Evolutionary conservation across 2,797 vertebrate genomes (phyloP).

Genomic region (Falco columbarius): DNA sequence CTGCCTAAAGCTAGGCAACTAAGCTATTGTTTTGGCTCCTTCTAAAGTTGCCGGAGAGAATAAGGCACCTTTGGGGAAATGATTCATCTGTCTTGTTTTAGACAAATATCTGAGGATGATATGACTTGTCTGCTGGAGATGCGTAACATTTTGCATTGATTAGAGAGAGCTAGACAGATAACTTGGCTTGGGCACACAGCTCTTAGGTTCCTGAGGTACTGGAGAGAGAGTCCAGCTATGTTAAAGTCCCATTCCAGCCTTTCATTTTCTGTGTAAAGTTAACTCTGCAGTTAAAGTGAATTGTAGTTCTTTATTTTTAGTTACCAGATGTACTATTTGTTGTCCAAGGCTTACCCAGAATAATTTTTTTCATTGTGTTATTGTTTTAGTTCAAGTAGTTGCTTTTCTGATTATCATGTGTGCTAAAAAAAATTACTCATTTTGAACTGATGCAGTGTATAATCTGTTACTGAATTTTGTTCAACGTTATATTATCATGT

Average conservation of each 20-base stretch:
- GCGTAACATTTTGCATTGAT: background rate
- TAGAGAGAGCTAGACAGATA: background rate
- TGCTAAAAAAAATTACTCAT: background rate
- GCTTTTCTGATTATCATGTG: background rate
- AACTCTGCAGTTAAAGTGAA: background rate
- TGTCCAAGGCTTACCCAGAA: background rate
- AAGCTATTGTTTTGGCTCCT: background rate
- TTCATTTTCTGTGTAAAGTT: background rate
- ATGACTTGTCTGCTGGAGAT: background rate
- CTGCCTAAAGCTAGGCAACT: background rate
- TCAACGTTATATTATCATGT: fast-evolving
- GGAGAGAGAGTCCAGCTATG: background rate
- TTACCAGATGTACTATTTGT: background rate
- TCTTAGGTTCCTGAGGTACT: background rate
- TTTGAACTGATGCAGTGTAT: background rate
- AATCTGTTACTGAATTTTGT: background rate
- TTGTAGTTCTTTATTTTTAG: background rate
- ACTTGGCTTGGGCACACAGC: background rate
- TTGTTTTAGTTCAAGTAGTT: background rate
- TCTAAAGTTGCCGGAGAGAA: background rate
- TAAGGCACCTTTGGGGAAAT: background rate
- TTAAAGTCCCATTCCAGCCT: background rate
- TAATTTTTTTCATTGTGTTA: background rate
- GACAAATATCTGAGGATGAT: background rate
- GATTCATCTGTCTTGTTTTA: conserved; percentile 4